phyloP scores from a whole-genome alignment of 2,888 invertebrate species.

The Lomographa bimaculata region DNA sequence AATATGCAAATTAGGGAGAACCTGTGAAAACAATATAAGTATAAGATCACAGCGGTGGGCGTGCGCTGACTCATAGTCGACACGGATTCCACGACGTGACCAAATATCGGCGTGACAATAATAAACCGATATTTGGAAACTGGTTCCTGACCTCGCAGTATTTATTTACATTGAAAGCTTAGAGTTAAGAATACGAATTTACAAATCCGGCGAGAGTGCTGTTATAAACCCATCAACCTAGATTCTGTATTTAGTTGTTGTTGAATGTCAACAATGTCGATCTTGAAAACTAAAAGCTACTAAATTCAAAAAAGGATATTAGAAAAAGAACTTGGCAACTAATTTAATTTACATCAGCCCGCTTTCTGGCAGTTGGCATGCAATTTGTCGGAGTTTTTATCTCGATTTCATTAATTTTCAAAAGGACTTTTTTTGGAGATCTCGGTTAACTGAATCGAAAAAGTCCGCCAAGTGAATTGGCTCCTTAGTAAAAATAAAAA shows the following conservation, averaged over 20 bases:
- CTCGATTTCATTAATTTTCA: constrained; percentile 19
- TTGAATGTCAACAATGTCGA: too few species aligned
- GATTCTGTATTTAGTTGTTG: constrained; percentile 4
- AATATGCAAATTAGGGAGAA: constrained; percentile 47
- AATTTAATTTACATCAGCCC: constrained; percentile 21
- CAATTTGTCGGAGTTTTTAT: constrained; percentile 23
- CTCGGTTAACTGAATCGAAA: constrained; percentile 15
- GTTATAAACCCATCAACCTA: constrained; percentile 14
- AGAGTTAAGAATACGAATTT: constrained; percentile 13
- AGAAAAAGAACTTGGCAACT: constrained; percentile 10
- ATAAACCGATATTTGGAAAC: constrained; percentile 50
- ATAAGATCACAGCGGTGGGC: constrained; percentile 48
- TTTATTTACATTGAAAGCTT: constrained; percentile 27
- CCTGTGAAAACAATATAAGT: constrained; percentile 34
- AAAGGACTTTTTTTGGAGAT: constrained; percentile 20
- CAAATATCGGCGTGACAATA: constrained; percentile 56
- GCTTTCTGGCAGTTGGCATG: constrained; percentile 17
- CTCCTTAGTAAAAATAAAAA: constrained; percentile 17
- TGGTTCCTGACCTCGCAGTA: constrained; percentile 39
- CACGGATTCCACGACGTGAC: constrained; percentile 50
- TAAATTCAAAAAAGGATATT: constrained; percentile 7
- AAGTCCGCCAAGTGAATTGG: constrained; percentile 16
- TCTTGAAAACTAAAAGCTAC: constrained; percentile 3
- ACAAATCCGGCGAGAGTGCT: constrained; percentile 6
- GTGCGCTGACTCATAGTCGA: constrained; percentile 61